phyloP scores from a whole-genome alignment of 2,797 vertebrate genomes.

The Ptychadena robeensis region DNA sequence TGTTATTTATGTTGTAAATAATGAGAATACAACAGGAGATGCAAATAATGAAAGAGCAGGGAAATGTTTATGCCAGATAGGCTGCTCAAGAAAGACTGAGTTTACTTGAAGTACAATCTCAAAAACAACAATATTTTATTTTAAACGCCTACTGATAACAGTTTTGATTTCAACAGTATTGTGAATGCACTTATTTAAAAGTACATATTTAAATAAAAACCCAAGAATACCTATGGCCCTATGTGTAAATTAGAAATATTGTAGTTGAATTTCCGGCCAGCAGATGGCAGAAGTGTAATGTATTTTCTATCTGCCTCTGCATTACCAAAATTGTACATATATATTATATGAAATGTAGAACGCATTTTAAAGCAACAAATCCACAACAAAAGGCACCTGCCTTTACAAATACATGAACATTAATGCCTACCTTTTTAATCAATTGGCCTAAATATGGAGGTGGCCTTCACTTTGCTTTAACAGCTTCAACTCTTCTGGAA shows the following conservation, averaged over 20 bases:
- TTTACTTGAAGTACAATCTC: neutral
- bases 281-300: constrained; percentile 18
- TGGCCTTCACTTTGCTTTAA: too few species aligned
- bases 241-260: neutral
- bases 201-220: too few species aligned
- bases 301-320: neutral
- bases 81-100: too few species aligned
- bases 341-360: neutral
- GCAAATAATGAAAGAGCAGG: too few species aligned
- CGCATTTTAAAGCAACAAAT: neutral
- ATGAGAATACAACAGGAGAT: too few species aligned
- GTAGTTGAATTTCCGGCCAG: neutral
- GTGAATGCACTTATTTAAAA: neutral
- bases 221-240: neutral
- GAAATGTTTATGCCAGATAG: too few species aligned
- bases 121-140: neutral
- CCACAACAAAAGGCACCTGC: neutral
- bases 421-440: too few species aligned
- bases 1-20: too few species aligned
- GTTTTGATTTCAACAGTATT: neutral
- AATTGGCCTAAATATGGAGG: too few species aligned
- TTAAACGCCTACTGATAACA: neutral
- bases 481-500: too few species aligned
- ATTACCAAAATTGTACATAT: neutral
- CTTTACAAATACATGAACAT: too few species aligned